phyloP scores from a whole-genome alignment of 2,113 vertebrate species.

The Macroglossus sobrinus region DNA sequence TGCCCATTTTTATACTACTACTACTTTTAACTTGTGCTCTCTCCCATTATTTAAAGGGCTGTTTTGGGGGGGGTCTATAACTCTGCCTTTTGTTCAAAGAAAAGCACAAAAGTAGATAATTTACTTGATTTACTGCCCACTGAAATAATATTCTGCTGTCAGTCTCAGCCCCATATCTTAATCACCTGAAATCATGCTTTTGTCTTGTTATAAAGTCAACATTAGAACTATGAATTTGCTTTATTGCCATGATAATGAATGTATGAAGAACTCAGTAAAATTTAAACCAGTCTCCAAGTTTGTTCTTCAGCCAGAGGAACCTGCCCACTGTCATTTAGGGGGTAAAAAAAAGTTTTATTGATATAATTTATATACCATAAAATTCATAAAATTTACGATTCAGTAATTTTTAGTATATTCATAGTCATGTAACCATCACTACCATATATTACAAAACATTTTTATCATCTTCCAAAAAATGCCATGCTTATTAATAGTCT shows the following conservation, averaged over 20 bases:
- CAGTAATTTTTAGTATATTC: neutral
- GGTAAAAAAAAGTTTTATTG: neutral
- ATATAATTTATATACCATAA: constrained; percentile 3
- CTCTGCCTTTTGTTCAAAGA: neutral
- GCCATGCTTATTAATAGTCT: neutral
- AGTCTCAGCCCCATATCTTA: neutral
- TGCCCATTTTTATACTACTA: neutral
- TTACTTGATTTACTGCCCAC: neutral
- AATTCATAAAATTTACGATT: neutral
- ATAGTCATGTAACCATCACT: neutral
- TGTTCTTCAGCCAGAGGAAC: neutral
- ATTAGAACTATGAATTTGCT: constrained; percentile 24
- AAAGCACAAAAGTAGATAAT: constrained; percentile 8
- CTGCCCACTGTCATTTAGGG: neutral
- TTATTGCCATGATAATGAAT: neutral
- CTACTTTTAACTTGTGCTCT: neutral
- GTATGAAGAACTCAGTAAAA: neutral
- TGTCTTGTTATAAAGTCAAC: neutral
- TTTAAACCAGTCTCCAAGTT: constrained; percentile 8
- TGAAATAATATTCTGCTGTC: neutral
- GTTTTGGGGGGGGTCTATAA: neutral
- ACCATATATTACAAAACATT: neutral
- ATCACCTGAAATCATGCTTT: neutral
- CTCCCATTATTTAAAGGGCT: neutral
- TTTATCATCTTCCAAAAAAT: neutral